phyloP scores from a whole-genome alignment of 2,888 invertebrate genomes.

The Girardia tigrina region DNA sequence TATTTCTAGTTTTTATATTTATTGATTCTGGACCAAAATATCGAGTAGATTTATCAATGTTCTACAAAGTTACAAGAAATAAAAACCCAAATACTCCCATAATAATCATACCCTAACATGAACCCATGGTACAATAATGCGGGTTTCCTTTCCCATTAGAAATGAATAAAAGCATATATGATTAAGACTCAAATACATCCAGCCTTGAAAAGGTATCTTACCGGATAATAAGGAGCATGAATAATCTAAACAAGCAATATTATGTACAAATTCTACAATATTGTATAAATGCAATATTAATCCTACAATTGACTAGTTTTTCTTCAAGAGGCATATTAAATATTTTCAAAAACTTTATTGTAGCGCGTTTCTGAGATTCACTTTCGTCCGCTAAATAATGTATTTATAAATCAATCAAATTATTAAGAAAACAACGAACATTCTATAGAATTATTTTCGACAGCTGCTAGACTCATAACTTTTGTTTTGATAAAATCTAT shows the following conservation, averaged over 20 bases:
- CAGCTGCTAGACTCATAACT: constrained; percentile 80
- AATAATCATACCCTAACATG: constrained; percentile 66
- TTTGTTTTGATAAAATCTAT: constrained; percentile 88
- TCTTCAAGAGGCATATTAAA: constrained; percentile 84
- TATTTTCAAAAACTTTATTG: constrained; percentile 69
- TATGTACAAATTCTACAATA: too few relatives aligned
- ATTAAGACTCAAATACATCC: constrained; percentile 87
- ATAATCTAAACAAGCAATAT: constrained; percentile 49
- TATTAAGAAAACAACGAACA: not conserved
- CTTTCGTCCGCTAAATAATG: constrained; percentile 26
- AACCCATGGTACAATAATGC: constrained; percentile 73
- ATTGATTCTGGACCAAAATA: constrained; percentile 28
- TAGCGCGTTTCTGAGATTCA: constrained; percentile 60
- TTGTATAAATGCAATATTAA: too few relatives aligned
- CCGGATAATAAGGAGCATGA: constrained; percentile 75
- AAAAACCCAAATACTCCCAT: not conserved
- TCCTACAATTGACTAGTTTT: constrained; percentile 77
- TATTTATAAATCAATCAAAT: not conserved
- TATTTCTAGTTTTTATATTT: constrained; percentile 27
- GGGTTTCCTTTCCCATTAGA: constrained; percentile 75
- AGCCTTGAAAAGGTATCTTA: constrained; percentile 81
- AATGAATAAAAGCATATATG: constrained; percentile 89
- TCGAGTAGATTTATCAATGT: not conserved
- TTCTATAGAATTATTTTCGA: constrained; percentile 43
- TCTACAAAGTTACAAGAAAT: not conserved